Percentiles rank a stretch among this genome's conserved stretches.
These are phyloP conservation scores for Germaria angustata DNA, from an alignment of 2,888 invertebrate genomes.

Conservation along the genomic window DNA sequence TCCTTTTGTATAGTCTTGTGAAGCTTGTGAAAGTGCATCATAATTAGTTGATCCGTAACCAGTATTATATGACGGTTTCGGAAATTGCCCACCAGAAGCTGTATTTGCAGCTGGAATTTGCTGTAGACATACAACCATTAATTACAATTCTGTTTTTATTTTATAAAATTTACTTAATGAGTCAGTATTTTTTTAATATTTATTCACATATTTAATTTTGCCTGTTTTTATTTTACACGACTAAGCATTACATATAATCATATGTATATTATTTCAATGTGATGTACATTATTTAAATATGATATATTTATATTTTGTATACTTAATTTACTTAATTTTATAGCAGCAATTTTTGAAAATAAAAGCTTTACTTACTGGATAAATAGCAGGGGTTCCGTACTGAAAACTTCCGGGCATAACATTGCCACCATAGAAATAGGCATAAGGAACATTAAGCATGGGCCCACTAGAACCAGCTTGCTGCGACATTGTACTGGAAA, in stretches of 20 bases:
- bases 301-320: no score
- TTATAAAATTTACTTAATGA: no score
- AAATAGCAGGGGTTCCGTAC: constrained; percentile 85
- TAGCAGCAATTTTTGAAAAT: no score
- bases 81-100: constrained; percentile 86
- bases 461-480: constrained; percentile 82
- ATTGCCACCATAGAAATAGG: constrained; percentile 85
- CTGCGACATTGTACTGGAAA: constrained; percentile 87
- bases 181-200: no score
- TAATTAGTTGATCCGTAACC: constrained; percentile 84
- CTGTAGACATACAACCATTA: constrained; percentile 74
- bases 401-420: constrained; percentile 86
- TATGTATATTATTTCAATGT: no score
- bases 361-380: constrained; percentile 82
- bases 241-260: no score
- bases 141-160: background rate
- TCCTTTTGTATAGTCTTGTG: constrained; percentile 80
- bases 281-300: no score
- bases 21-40: constrained; percentile 81
- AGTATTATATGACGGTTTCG: constrained; percentile 83
- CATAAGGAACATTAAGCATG: constrained; percentile 80
- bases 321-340: no score
- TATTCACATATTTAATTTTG: no score
- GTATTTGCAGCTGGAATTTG: constrained; percentile 88
- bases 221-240: background rate